Base-by-base conservation (phyloP, 2,888 invertebrate genomes). In the Parochlus steinenii region DNA sequence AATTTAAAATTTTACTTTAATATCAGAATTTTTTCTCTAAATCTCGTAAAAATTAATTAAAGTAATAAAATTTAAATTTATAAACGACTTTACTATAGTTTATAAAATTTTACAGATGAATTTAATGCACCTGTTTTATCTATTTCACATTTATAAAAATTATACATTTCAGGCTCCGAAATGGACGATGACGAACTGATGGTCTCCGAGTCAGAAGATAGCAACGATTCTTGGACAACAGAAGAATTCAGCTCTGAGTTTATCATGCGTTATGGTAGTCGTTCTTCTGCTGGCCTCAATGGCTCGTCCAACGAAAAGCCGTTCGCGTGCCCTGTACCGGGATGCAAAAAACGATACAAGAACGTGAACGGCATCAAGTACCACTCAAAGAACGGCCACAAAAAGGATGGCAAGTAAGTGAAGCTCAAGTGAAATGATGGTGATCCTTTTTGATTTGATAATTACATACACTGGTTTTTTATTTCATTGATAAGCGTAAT, bases 361-460 rank as follows among this genome's bases (percentile, higher is more conserved):
- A 86, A 85, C 54, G 74, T 82, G 38, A 85, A 85, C 56, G 85
- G 85, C 38, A 82, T 85, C 50, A 85, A 83, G 53, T 85, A 86
- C 56, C 85, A 86, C 59, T 79, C 79, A 27, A 80, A 81, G 57
- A 81, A 83, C 55, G 81, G 82, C 6, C 85, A 86, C 56, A 79
- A 81, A 58, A 80, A 79, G 55, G 80, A 81, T 48, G 74, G 75
- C 55, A 79, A 75, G 80, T 80, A 54, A 69, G 74, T 69, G 43
- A n/a, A 20, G 8, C 30, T 22, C 7, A 26, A n/a, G 7, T 22
- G 14, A 23, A 26, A 10, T n/a, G 19, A 7, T 8, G 10, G 5
- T 6, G 26, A 22, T n/a, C 20, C 11, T 24, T 20, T 15, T 22
- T 28, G 8, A 16, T 31, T 20, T 18, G 10, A 6, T 38, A 8